Percentiles rank a stretch among this genome's conserved stretches.
Conservation (phyloP, 2,888 invertebrate genomes). For the Erebia aethiops region DNA sequence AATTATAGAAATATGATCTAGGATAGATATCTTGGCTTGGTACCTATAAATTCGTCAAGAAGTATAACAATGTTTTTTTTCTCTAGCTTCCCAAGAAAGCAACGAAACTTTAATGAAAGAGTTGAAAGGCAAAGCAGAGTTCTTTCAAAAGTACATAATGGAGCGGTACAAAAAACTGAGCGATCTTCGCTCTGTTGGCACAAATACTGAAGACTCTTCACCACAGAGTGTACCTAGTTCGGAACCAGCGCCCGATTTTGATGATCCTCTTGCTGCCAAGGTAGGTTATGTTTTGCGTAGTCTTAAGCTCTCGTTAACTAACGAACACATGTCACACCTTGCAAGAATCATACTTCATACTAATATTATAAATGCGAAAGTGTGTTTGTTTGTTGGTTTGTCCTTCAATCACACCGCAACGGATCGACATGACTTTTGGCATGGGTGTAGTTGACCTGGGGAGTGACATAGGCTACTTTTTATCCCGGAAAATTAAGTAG, state of each 20-base stretch:
- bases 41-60: too few relatives aligned
- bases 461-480: too few relatives aligned
- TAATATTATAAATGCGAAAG: too few relatives aligned
- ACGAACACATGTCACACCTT: too few relatives aligned
- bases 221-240: background rate
- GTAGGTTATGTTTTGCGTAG: constrained; percentile 16
- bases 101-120: constrained; percentile 83
- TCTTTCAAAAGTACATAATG: constrained; percentile 85
- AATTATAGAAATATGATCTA: too few relatives aligned
- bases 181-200: constrained; percentile 61
- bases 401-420: too few relatives aligned
- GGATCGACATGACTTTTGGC: too few relatives aligned
- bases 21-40: too few relatives aligned
- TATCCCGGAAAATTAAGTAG: too few relatives aligned
- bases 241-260: constrained; percentile 21
- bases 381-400: background rate
- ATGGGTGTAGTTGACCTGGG: too few relatives aligned
- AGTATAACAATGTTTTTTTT: constrained; percentile 2
- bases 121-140: constrained; percentile 84
- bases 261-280: constrained; percentile 37
- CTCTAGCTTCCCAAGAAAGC: constrained; percentile 76
- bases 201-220: constrained; percentile 58
- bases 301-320: too few relatives aligned
- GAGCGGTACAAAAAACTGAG: constrained; percentile 73
- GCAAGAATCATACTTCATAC: too few relatives aligned